Base-by-base conservation (phyloP, 2,797 vertebrate species). In the Sarcoramphus papa region DNA sequence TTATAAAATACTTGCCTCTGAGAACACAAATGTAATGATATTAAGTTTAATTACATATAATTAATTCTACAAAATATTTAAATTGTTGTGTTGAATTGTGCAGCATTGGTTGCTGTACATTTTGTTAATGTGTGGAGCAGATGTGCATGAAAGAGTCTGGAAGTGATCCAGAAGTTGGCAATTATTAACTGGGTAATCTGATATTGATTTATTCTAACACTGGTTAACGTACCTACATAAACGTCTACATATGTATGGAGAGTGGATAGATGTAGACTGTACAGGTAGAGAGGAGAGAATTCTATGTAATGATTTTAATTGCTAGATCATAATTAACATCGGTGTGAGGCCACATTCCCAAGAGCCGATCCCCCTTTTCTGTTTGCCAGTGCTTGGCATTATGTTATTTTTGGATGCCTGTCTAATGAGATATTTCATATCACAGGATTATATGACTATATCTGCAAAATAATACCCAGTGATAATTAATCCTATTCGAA, bases 11-110 rank as follows among this genome's bases (percentile, higher is more conserved):
- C 92, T 96, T 94, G 94, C 95, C 96, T 97, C 75, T 6, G 94
- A 97, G 93, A 95, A 96, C 93, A 82, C 95, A 96, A 96, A 92
- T 78, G 91, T 92, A 97, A 97, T 92, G 96, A 95, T 84, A 90
- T 96, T 96, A 97, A 68, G 88, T 92, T 96, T 97, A 98, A 98
- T 98, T 97, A 96, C 90, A 68, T 97, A 86, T 96, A 95, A 98
- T 98, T 97, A 98, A 97, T 97, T 97, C 93, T 82, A 90, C 84
- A 90, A 95, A 97, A 97, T 96, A 97, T 97, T 97, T 94, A 97
- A 97, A 97, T 95, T 89, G 92, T 97, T 88, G 63, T 59, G 91
- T 91, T 87, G 95, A 76, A 96, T 95, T 65, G 95, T 56, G 80
- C 89, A 2, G 41, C n/a, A 8, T 47, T 70, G 57, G 87, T 95